Base-by-base conservation (phyloP, 2,113 vertebrate genomes). In the Ivindomyrus marchei region DNA sequence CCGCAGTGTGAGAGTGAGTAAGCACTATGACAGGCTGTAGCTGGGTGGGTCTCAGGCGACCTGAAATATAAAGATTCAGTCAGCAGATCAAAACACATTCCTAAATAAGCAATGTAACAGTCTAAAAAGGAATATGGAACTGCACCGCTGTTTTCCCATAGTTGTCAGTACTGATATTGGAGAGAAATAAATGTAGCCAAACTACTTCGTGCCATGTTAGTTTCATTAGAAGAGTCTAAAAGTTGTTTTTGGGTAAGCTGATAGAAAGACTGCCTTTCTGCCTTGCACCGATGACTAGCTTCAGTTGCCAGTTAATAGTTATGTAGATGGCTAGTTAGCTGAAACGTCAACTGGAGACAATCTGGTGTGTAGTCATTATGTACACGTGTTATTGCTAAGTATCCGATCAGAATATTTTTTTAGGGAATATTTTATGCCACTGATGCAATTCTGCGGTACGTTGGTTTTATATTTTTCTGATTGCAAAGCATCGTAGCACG, bases 1-100 rank as follows among this genome's bases (percentile, higher is more conserved):
- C 87, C 58, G 39, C 53, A 19, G n/a, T 89, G 83, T 46, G 36
- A n/a, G 85, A 90, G 89, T 90, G 89, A 90, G 89, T 90, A 90
- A 90, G 89, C 89, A 90, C 56, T 90, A 49, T 90, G 85, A 39
- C 77, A 85, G 39, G 11, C 9, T 85, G 83, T 11, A 85, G 45
- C 83, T 47, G 46, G 83, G 8, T 45, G 21, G 4, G 42, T 47
- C 83, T 10, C 83, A n/a, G 21, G 74, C 83, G 1, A 24, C 42
- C 21, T 46, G 8, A 85, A 85, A 85, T 47, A 42, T 24, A 45
- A 47, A 85, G 15, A 47, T 85, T 85, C 19, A 11, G 36, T 24
- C 2, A 45, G 45, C 39, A 46, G 42, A 85, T 24, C 45, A 24
- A 21, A 85, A 85, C 45, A 46, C 45, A 8, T 46, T 47, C 46